These are phyloP conservation scores for Palythoa grandiflora DNA, from an alignment of 92 coral and sea anemone species.

Conservation along the genomic window DNA sequence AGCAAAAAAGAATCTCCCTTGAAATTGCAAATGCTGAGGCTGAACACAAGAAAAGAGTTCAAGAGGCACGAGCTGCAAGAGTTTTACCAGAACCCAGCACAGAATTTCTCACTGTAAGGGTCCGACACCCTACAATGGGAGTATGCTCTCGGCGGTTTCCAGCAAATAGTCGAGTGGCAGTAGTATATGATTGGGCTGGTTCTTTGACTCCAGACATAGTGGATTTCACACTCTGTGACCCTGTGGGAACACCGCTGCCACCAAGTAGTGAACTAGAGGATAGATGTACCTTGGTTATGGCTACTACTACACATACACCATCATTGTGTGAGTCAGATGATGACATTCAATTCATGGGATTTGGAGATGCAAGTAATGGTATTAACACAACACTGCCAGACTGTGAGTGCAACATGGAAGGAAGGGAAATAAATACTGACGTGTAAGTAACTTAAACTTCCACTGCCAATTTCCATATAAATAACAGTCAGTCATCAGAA, in stretches of 20 bases:
- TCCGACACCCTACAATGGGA: constrained; percentile 54
- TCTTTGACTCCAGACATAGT: constrained; percentile 61
- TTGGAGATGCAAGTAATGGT: constrained; percentile 48
- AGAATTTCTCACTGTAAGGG: constrained; percentile 49
- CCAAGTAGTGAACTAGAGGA: constrained; percentile 55
- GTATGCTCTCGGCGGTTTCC: constrained; percentile 45
- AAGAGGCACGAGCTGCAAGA: constrained; percentile 50
- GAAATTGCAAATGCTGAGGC: constrained; percentile 25
- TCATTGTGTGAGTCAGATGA: constrained; percentile 47
- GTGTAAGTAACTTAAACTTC: neutral
- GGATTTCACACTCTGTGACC: constrained; percentile 61
- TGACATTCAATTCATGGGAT: constrained; percentile 67
- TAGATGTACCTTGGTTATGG: constrained; percentile 60
- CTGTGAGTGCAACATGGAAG: neutral
- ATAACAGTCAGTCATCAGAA: too few species aligned
- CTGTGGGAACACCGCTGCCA: constrained; percentile 45
- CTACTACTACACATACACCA: constrained; percentile 50
- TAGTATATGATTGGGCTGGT: constrained; percentile 77
- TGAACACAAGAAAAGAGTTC: constrained; percentile 42
- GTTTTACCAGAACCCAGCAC: constrained; percentile 48
- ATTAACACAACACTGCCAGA: constrained; percentile 25
- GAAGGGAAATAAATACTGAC: neutral
- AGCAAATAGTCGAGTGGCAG: constrained; percentile 38
- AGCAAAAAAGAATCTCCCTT: constrained; percentile 9
- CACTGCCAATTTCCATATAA: too few species aligned